A percentile compares a stretch with the other conserved stretches of the same genome.
Evolutionary conservation across 2,888 invertebrate species (phyloP).

Genomic region (Malthinus seriepunctatus): DNA sequence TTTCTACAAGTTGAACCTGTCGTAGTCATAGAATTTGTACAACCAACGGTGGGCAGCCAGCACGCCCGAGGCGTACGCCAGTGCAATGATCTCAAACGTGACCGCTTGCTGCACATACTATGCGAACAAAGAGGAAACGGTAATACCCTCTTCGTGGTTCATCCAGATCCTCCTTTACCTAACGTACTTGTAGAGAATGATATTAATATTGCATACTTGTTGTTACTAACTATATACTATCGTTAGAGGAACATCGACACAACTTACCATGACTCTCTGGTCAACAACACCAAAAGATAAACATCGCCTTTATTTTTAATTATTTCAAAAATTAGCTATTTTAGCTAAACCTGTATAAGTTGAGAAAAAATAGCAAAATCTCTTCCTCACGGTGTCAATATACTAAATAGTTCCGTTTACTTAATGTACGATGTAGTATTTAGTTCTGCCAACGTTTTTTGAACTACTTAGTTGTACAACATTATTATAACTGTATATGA

Average conservation of each 20-base stretch:
- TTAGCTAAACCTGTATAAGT: too few relatives aligned
- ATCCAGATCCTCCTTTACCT: slow-evolving; percentile 17
- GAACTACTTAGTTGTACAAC: slow-evolving; percentile 2
- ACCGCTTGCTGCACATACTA: slow-evolving; percentile 33
- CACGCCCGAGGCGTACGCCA: slow-evolving; percentile 26
- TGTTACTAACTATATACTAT: slow-evolving; percentile 5
- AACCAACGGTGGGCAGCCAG: slow-evolving; percentile 20
- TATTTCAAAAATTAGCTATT: not conserved
- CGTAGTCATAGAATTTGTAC: slow-evolving; percentile 17
- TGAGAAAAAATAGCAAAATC: not conserved
- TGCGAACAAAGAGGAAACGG: slow-evolving; percentile 24
- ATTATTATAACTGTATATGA: slow-evolving; percentile 4
- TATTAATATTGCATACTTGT: slow-evolving; percentile 14
- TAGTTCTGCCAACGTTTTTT: not conserved
- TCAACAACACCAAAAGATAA: not conserved
- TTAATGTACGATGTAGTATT: not conserved
- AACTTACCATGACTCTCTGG: too few relatives aligned
- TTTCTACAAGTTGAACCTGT: slow-evolving; percentile 19
- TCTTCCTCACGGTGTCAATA: slow-evolving; percentile 1
- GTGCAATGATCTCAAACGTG: slow-evolving; percentile 34
- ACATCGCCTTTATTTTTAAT: not conserved
- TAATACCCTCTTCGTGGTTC: slow-evolving; percentile 20
- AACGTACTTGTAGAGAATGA: slow-evolving; percentile 7
- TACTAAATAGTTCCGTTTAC: not conserved
- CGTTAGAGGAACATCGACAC: not conserved